Conservation (phyloP, 2,797 vertebrate genomes). For the Agapornis canus region DNA sequence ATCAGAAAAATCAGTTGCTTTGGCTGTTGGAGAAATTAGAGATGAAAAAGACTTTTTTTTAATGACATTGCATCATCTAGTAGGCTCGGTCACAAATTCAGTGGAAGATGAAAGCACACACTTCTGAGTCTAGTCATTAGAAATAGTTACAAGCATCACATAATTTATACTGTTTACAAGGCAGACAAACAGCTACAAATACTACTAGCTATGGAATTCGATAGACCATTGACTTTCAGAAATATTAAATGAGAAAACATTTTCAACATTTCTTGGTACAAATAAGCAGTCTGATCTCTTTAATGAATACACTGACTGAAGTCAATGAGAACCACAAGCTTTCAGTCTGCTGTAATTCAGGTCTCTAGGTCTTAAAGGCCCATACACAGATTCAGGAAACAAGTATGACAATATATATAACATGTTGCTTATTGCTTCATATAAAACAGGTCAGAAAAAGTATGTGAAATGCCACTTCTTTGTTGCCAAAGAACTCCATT, state of each 20-base stretch:
- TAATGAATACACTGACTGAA: not conserved
- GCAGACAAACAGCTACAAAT: not conserved
- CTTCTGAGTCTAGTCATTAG: not conserved
- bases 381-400: not conserved
- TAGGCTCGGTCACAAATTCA: not conserved
- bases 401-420: not conserved
- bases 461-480: not conserved
- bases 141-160: not conserved
- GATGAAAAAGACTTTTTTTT: not conserved
- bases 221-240: not conserved
- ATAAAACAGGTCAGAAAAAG: not conserved
- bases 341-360: not conserved
- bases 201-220: not conserved
- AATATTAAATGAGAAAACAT: not conserved
- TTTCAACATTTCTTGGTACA: not conserved
- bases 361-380: not conserved
- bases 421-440: not conserved
- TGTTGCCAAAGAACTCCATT: not conserved
- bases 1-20: not conserved
- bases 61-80: not conserved
- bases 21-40: not conserved
- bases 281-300: not conserved
- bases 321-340: not conserved
- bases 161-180: not conserved
- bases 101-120: not conserved